Conservation (phyloP, 2,888 invertebrate species). For the Agrochola litura region DNA sequence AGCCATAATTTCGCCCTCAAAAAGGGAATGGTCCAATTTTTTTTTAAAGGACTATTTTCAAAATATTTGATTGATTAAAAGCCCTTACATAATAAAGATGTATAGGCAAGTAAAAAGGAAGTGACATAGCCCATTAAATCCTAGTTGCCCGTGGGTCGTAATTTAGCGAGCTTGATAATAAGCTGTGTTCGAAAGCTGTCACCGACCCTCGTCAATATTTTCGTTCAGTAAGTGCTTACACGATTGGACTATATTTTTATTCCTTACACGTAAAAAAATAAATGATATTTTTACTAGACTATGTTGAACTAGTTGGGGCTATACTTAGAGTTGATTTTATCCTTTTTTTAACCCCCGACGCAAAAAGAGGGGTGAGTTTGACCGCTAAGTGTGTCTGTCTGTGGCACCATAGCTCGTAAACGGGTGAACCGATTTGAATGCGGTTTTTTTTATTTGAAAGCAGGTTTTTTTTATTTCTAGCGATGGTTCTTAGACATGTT, state of each 20-base stretch:
- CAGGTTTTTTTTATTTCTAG: too few species aligned
- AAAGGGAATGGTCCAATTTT: background rate
- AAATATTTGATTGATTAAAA: constrained; percentile 37
- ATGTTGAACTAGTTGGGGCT: background rate
- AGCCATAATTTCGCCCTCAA: background rate
- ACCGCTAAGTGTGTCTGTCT: too few species aligned
- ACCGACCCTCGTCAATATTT: constrained; percentile 68
- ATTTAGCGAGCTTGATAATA: constrained; percentile 61
- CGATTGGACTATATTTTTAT: constrained; percentile 49
- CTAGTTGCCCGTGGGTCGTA: constrained; percentile 50
- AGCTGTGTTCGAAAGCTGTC: constrained; percentile 62
- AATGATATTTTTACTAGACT: constrained; percentile 39
- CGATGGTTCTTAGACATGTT: too few species aligned
- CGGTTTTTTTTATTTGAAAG: too few species aligned
- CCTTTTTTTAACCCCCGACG: too few species aligned
- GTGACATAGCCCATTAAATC: constrained; percentile 60
- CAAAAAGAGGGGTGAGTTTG: too few species aligned
- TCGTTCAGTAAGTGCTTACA: constrained; percentile 47
- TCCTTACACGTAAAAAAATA: constrained; percentile 45
- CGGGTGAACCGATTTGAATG: too few species aligned
- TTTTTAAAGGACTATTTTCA: background rate
- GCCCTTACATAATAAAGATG: constrained; percentile 32
- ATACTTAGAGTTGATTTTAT: background rate
- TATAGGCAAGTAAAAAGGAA: constrained; percentile 39
- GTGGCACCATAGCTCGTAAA: too few species aligned